Percentiles rank a stretch among this genome's conserved stretches.
These are phyloP conservation scores for Drosophila tanythrix DNA, from an alignment of 2,888 invertebrate species.

Conservation along the genomic window DNA sequence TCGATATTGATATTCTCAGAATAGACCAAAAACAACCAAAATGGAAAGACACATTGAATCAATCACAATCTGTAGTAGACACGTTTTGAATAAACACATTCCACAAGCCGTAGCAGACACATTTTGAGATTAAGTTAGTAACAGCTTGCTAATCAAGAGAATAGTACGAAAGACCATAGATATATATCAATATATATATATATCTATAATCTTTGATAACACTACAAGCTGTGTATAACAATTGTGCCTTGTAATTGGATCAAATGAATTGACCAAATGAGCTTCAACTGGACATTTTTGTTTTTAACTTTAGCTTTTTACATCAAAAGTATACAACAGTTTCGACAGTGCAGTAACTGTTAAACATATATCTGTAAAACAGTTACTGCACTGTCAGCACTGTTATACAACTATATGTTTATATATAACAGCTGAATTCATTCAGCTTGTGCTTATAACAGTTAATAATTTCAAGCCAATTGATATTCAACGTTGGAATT, in stretches of 20 bases:
- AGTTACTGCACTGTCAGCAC: too few species aligned
- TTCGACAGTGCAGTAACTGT: neutral
- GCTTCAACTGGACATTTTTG: conserved; percentile 3
- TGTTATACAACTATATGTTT: too few species aligned
- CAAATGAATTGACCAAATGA: conserved; percentile 22
- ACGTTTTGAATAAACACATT: conserved; percentile 10
- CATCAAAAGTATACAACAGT: conserved; percentile 6
- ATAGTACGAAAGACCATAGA: neutral
- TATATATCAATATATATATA: neutral
- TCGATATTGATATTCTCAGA: conserved; percentile 1
- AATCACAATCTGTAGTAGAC: neutral
- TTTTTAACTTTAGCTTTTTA: conserved; percentile 16
- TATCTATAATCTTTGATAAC: neutral
- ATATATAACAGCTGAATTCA: neutral
- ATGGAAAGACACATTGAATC: conserved; percentile 10
- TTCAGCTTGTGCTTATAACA: conserved; percentile 2
- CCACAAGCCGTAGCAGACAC: neutral
- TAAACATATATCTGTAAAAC: too few species aligned
- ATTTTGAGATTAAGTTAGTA: conserved; percentile 13
- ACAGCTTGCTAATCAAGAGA: neutral
- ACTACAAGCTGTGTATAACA: conserved; percentile 19
- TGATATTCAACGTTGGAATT: conserved; percentile 15
- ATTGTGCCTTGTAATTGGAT: conserved; percentile 42
- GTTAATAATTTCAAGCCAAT: conserved; percentile 10
- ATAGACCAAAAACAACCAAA: conserved; percentile 35